Conservation (phyloP, 1,140 invertebrate species). For the Chironomus striatipennis region DNA sequence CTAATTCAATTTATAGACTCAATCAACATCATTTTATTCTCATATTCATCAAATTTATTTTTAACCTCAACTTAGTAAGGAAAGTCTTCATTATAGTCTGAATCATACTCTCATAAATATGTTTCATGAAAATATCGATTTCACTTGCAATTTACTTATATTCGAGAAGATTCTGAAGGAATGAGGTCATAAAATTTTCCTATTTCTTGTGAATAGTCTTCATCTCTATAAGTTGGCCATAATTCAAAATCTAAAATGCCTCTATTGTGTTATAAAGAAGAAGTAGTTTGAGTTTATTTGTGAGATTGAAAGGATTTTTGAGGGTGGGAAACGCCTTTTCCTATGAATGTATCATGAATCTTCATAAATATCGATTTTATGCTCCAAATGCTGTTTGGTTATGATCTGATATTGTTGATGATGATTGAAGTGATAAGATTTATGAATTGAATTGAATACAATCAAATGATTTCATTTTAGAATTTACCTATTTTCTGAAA, state of each 20-base stretch:
- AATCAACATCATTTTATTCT: too few species aligned
- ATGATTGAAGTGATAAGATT: too few species aligned
- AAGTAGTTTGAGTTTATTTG: not conserved
- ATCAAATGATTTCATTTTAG: too few species aligned
- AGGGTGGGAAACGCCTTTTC: not conserved
- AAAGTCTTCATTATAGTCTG: too few species aligned
- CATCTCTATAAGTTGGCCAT: not conserved
- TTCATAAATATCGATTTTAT: conserved; percentile 10
- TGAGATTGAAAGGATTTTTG: not conserved
- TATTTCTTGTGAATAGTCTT: not conserved
- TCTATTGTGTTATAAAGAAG: not conserved
- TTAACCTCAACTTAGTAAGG: too few species aligned
- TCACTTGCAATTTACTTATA: not conserved
- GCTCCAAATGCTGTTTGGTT: not conserved
- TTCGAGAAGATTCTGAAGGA: not conserved
- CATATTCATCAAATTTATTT: too few species aligned
- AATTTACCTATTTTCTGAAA: too few species aligned
- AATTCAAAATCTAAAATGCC: not conserved
- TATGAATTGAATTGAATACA: too few species aligned
- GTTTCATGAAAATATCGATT: not conserved
- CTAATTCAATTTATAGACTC: too few species aligned
- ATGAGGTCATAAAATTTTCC: not conserved
- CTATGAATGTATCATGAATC: not conserved
- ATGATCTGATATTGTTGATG: too few species aligned
- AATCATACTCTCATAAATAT: not conserved